Evolutionary conservation across 2,797 vertebrate species (phyloP).

Genomic region (Anguilla megastoma): DNA sequence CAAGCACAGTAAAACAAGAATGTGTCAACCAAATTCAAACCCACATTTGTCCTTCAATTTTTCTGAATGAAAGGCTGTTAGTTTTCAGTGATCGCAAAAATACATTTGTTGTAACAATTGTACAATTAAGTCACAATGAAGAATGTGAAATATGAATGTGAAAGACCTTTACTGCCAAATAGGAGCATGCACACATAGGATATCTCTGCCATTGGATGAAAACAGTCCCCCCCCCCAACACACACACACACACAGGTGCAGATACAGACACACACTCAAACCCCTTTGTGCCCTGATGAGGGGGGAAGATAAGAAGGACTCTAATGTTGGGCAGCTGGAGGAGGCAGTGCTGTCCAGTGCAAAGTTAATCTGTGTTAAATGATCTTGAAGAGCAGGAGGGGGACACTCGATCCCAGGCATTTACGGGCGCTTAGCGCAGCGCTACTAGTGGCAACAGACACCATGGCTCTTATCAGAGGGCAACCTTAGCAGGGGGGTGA

Average conservation of each 20-base stretch:
- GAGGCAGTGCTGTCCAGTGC: slow-evolving; percentile 61
- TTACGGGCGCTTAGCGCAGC: not conserved
- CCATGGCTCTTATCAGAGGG: not conserved
- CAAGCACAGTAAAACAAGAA: no score
- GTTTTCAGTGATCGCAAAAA: no score
- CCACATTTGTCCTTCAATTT: no score
- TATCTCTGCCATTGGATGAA: slow-evolving; percentile 4
- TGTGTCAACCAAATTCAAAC: no score
- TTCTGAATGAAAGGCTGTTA: no score
- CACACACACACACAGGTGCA: slow-evolving; percentile 45
- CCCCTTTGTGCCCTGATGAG: slow-evolving; percentile 74
- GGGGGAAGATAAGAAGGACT: slow-evolving; percentile 71
- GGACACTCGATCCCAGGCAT: not conserved
- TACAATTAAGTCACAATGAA: no score
- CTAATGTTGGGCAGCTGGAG: slow-evolving; percentile 81
- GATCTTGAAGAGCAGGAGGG: slow-evolving; percentile 65
- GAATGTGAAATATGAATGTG: no score
- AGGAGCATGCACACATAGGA: no score
- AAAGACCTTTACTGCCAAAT: no score
- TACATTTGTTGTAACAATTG: no score
- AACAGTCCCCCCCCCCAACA: not conserved
- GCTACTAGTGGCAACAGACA: not conserved
- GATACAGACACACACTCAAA: slow-evolving; percentile 5
- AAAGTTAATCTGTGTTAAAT: slow-evolving; percentile 82
- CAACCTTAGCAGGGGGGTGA: not conserved